Conservation (phyloP, 2,888 invertebrate species). For the Notodonta ziczac region DNA sequence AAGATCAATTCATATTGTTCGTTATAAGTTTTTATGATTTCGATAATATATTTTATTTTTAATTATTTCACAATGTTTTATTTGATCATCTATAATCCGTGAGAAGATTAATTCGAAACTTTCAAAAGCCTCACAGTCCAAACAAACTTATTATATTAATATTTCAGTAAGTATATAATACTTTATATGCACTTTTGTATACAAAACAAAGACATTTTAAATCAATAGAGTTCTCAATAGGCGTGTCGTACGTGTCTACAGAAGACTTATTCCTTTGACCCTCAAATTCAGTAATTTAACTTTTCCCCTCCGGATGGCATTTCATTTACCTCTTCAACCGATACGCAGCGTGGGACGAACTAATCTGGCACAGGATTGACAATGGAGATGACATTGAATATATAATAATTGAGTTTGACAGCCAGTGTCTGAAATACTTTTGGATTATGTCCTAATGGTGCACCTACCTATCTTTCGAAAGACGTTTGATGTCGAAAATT, state of each 20-base stretch:
- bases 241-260: constrained; percentile 68
- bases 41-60: too few species aligned
- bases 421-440: too few species aligned
- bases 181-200: constrained; percentile 15
- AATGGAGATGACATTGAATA: constrained; percentile 47
- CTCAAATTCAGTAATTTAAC: constrained; percentile 85
- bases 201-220: constrained; percentile 59
- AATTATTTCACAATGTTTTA: too few species aligned
- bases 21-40: too few species aligned
- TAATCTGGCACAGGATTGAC: constrained; percentile 71
- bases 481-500: too few species aligned
- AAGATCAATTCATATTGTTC: too few species aligned
- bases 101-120: too few species aligned
- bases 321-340: constrained; percentile 85
- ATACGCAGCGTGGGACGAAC: constrained; percentile 84
- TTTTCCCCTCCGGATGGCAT: constrained; percentile 85
- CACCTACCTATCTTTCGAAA: too few species aligned
- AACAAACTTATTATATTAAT: too few species aligned
- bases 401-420: constrained; percentile 1
- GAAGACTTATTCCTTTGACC: constrained; percentile 83
- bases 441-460: too few species aligned
- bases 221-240: constrained; percentile 69
- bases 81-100: too few species aligned
- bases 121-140: too few species aligned
- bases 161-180: constrained; percentile 24